Evolutionary conservation across 1,140 invertebrate genomes (phyloP).

Genomic region (Diorhabda elongata): DNA sequence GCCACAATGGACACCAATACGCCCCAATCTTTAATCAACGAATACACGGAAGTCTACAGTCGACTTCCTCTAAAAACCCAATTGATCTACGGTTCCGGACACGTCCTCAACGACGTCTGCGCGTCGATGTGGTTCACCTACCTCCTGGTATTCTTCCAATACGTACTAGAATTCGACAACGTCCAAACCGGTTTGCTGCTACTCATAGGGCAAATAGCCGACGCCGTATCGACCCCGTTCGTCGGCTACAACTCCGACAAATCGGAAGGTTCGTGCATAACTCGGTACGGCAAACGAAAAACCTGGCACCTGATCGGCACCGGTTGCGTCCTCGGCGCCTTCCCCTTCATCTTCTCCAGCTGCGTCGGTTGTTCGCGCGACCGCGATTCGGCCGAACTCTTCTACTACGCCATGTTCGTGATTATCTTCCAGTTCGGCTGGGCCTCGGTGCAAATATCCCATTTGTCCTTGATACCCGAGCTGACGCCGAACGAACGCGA

Average conservation of each 20-base stretch:
- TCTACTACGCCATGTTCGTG: slow-evolving; percentile 88
- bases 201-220: slow-evolving; percentile 79
- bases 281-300: slow-evolving; percentile 79
- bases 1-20: slow-evolving; percentile 11
- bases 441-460: slow-evolving; percentile 92
- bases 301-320: slow-evolving; percentile 88
- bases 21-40: slow-evolving; percentile 20
- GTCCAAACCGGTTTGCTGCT: slow-evolving; percentile 73
- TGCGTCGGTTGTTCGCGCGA: slow-evolving; percentile 69
- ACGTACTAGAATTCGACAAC: slow-evolving; percentile 74
- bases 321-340: slow-evolving; percentile 71
- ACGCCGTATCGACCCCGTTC: slow-evolving; percentile 85
- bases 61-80: slow-evolving; percentile 38
- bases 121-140: slow-evolving; percentile 98
- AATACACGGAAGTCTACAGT: slow-evolving; percentile 45
- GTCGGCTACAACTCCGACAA: slow-evolving; percentile 84
- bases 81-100: slow-evolving; percentile 66
- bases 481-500: slow-evolving; percentile 69
- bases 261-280: slow-evolving; percentile 60
- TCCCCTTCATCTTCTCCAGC: slow-evolving; percentile 86
- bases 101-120: slow-evolving; percentile 92
- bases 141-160: slow-evolving; percentile 86
- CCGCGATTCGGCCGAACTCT: slow-evolving; percentile 69
- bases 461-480: slow-evolving; percentile 78
- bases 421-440: slow-evolving; percentile 95